phyloP scores from a whole-genome alignment of 1,140 invertebrate species.

The Pseudomyrmex sp. region DNA sequence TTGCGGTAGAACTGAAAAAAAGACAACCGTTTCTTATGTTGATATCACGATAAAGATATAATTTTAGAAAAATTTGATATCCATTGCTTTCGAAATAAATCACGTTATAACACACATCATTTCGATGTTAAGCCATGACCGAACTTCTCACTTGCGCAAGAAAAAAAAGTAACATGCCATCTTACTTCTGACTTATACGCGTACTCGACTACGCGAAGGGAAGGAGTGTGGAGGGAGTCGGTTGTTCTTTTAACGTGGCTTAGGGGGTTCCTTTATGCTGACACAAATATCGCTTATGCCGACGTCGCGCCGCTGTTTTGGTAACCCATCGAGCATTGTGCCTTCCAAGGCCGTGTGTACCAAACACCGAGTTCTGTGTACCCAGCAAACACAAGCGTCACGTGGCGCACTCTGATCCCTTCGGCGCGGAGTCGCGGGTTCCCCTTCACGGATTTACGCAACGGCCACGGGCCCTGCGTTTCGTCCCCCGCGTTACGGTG shows the following conservation, averaged over 20 bases:
- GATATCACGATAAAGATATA: no score
- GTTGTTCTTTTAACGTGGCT: constrained; percentile 83
- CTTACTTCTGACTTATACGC: constrained; percentile 24
- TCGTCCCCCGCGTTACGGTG: constrained; percentile 56
- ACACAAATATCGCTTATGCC: constrained; percentile 86
- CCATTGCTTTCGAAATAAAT: neutral
- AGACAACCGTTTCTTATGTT: no score
- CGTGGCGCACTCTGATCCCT: constrained; percentile 78
- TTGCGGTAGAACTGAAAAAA: no score
- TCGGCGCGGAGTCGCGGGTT: constrained; percentile 57
- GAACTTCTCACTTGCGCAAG: neutral
- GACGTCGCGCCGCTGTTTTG: constrained; percentile 84
- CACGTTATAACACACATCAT: constrained; percentile 10
- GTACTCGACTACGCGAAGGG: constrained; percentile 4
- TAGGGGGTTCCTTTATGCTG: constrained; percentile 83
- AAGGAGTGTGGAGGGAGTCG: constrained; percentile 34
- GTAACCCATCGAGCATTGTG: constrained; percentile 85
- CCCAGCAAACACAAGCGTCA: constrained; percentile 83
- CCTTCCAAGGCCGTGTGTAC: constrained; percentile 79
- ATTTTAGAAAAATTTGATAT: neutral
- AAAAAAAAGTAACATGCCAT: constrained; percentile 17
- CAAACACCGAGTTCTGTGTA: constrained; percentile 82
- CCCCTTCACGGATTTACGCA: constrained; percentile 78
- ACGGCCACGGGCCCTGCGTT: constrained; percentile 55
- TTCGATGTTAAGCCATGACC: neutral